Evolutionary conservation across 2,888 invertebrate genomes (phyloP), one percentile per base, ranked within the genome.

Genomic region (Patella pellucida): DNA sequence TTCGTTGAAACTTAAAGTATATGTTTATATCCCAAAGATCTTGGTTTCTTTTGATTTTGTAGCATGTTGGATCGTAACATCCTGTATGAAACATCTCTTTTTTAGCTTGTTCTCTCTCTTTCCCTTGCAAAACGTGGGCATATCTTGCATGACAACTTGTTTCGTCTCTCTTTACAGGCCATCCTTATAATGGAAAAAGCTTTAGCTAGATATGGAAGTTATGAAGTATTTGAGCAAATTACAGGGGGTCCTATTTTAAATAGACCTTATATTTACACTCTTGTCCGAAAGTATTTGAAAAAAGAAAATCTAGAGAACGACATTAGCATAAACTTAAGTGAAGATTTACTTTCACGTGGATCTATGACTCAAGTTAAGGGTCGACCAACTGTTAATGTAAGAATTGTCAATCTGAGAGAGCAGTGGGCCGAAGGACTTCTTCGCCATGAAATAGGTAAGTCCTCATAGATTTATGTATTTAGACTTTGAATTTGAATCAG

Each of bases 341-440:
- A 88, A 70, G 86, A 87, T 69, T 75, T 89, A n/a, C 75, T 89
- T 62, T 87, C 88, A 11, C 78, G 87, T 52, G 89, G 87, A 7
- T 88, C 88, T 2, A 88, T 89, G 88, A 88, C 87, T 0, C 80
- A 85, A 31, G 80, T 84, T 15, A 86, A 86, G 71, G 89, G 89
- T 2, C 83, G 83, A 71, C 83, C 88, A 12, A 83, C 82, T n/a
- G 80, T 89, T 7, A 87, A 87, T 79, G 86, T 89, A 1, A 82
- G 89, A 27, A 79, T 86, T 23, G 82, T 85, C 52, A 86, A 88
- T 73, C 80, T 88, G 31, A 78, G 89, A 72, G 88, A 89, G 72
- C 78, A 80, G 69, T 89, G 89, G 89, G 86, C 87, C 15, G 86
- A 86, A 52, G 89, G 89, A 9, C 76, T 89, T 15, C 83, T 89